phyloP scores from a whole-genome alignment of 2,113 vertebrate species.

The Ceyx margarethae region DNA sequence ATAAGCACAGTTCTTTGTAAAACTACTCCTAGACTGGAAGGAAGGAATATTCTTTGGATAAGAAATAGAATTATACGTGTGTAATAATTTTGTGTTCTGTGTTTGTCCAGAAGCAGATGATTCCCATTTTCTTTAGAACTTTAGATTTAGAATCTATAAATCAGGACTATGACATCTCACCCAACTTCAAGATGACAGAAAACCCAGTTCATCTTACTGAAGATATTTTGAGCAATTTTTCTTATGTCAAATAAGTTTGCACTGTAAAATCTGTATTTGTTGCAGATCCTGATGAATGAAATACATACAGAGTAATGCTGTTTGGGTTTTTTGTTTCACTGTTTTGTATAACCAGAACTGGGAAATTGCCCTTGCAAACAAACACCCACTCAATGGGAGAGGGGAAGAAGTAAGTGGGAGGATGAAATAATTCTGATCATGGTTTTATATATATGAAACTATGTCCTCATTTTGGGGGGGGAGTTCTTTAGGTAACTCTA shows the following conservation, averaged over 20 bases:
- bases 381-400: background rate
- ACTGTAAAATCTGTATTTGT: background rate
- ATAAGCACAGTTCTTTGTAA: background rate
- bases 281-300: background rate
- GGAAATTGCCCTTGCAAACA: background rate
- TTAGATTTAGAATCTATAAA: background rate
- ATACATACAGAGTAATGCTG: background rate
- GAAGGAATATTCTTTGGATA: background rate
- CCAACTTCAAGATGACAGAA: background rate
- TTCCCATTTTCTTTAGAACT: background rate
- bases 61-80: background rate
- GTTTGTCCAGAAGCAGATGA: background rate
- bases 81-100: background rate
- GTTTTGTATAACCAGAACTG: background rate
- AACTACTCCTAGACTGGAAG: background rate
- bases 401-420: background rate
- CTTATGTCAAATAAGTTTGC: background rate
- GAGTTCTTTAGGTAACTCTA: background rate
- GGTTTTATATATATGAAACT: background rate
- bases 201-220: background rate
- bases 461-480: accelerated
- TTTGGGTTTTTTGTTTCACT: background rate
- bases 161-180: background rate
- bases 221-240: background rate
- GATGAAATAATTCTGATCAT: background rate